phyloP scores from a whole-genome alignment of 2,888 invertebrate genomes.

The Metallyticus violacea region DNA sequence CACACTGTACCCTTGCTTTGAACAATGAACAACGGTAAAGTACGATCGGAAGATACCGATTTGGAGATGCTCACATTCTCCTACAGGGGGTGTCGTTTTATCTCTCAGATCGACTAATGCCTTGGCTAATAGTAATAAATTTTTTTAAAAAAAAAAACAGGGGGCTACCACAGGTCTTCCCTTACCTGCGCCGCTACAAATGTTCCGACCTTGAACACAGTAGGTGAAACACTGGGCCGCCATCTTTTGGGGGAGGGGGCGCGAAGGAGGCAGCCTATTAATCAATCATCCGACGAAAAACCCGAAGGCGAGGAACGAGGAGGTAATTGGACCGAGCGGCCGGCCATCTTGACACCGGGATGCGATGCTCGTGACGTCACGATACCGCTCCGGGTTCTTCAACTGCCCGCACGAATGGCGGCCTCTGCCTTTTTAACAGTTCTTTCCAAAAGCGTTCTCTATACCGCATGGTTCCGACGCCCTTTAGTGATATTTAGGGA shows the following conservation, averaged over 20 bases:
- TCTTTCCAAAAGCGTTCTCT: too few species aligned
- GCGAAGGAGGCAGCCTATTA: neutral
- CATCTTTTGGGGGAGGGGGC: neutral
- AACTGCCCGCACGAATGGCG: neutral
- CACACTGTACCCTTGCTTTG: too few species aligned
- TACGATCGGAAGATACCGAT: too few species aligned
- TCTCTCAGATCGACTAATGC: neutral
- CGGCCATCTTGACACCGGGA: neutral
- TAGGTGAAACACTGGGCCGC: too few species aligned
- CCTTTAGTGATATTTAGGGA: neutral
- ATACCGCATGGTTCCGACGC: neutral
- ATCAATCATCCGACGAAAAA: neutral
- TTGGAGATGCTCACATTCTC: too few species aligned
- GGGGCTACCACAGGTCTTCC: neutral
- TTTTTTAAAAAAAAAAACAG: neutral
- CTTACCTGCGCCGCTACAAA: too few species aligned
- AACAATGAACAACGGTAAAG: too few species aligned
- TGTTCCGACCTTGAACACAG: neutral
- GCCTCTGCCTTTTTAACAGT: neutral
- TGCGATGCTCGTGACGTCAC: neutral
- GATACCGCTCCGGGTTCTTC: neutral
- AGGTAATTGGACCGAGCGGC: neutral
- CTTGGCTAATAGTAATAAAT: neutral
- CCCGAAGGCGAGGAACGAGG: neutral
- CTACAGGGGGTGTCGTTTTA: neutral